Percentiles rank a stretch among this genome's conserved stretches.
These are phyloP conservation scores for Rhagoletis pomonella DNA, from an alignment of 1,140 invertebrate species.

Conservation along the genomic window DNA sequence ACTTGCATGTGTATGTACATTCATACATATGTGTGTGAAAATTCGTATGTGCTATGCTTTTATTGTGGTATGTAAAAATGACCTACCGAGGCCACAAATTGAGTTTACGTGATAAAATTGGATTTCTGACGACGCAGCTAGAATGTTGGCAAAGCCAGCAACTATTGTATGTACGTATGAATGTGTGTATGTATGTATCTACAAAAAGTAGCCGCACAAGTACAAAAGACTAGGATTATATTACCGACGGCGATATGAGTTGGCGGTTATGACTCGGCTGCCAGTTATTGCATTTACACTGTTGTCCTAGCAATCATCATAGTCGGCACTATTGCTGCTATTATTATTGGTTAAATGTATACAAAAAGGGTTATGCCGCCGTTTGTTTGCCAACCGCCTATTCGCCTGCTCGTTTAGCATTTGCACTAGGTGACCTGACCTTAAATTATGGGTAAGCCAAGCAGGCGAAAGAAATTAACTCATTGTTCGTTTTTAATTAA, in stretches of 20 bases:
- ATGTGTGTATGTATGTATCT: too few relatives aligned
- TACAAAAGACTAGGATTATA: too few relatives aligned
- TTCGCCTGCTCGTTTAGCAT: neutral
- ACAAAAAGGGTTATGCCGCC: neutral
- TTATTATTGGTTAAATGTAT: neutral
- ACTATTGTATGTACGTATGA: neutral
- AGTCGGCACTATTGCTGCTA: neutral
- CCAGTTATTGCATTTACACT: neutral
- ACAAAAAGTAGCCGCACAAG: too few relatives aligned
- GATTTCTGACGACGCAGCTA: neutral
- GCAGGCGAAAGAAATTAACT: neutral
- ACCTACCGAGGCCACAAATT: neutral
- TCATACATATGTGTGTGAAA: neutral
- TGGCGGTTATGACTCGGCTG: neutral
- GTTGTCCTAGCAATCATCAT: neutral
- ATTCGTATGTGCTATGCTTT: neutral
- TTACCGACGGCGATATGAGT: neutral
- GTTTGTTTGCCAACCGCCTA: neutral
- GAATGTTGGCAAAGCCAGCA: neutral
- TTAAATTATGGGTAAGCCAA: neutral
- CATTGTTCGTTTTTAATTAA: neutral
- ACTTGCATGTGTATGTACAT: neutral
- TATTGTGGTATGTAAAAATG: neutral
- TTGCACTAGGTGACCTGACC: neutral
- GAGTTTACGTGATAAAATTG: constrained; percentile 11